A percentile compares a stretch with the other conserved stretches of the same genome.
Evolutionary conservation across 2,797 vertebrate genomes (phyloP).

Genomic region (Coregonus suidteri): DNA sequence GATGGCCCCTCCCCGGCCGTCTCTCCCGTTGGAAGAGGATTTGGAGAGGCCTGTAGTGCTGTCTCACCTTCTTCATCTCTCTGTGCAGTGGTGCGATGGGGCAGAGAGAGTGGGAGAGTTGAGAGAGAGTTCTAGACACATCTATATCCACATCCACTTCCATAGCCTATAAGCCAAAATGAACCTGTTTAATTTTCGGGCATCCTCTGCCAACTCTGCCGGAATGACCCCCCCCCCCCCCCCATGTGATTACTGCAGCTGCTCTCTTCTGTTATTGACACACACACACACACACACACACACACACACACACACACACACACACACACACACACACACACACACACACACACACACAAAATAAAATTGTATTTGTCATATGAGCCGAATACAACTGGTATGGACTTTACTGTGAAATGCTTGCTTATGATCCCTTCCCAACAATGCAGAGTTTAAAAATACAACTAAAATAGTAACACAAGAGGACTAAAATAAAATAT

Average conservation of each 20-base stretch:
- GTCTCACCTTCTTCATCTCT: not conserved
- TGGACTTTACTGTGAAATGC: too few species aligned
- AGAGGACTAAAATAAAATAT: too few species aligned
- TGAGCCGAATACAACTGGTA: too few species aligned
- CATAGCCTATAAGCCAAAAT: not conserved
- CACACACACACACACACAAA: too few species aligned
- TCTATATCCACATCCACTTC: not conserved
- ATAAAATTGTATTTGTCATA: too few species aligned
- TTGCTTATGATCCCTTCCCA: too few species aligned
- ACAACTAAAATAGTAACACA: too few species aligned
- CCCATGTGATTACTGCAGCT: not conserved
- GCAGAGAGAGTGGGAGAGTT: not conserved
- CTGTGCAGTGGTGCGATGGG: not conserved
- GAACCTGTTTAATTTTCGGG: not conserved
- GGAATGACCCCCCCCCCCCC: not conserved
- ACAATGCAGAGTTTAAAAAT: too few species aligned
- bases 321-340: too few species aligned
- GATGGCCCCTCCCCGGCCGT: not conserved
- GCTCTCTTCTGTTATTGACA: not conserved
- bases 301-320: too few species aligned
- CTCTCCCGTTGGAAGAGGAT: not conserved
- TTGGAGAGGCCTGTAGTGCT: not conserved
- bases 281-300: too few species aligned
- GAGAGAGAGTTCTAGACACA: not conserved
- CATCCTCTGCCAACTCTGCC: not conserved